Evolutionary conservation across 1,140 invertebrate genomes (phyloP), one percentile per base, ranked within the genome.

Genomic region (Venustaconcha ellipsiformis): DNA sequence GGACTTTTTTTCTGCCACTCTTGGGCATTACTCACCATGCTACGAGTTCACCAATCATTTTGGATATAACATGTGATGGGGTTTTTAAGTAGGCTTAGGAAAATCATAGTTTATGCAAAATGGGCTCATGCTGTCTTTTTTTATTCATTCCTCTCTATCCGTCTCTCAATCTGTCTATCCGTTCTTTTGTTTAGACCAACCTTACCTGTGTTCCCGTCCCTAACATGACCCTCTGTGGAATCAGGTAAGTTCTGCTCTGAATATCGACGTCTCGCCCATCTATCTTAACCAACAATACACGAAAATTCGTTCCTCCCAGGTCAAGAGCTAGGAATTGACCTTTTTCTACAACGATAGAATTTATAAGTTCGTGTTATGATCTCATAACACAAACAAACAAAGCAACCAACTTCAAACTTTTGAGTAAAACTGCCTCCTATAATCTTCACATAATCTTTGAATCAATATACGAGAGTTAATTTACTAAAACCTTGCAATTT

Each of bases 291-390:
- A 99, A 92, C 30, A 99, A 90, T 14, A 99, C 98, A 76, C 99
- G 93, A 91, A 99, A 99, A 90, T 99, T 99, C 26, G 98, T 99
- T 11, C 98, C 98, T 48, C 98, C 98, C 80, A 99, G 92, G 92
- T 99, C 98, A 77, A 99, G 91, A 0, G 99, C 98, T 84, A 99
- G 90, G 89, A 98, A 99, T 91, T 98, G 96, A 59, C 99, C 99
- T 71, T 93, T 93, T 92, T 99, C 98, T 96, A 90, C 65, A 92
- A 92, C 65, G 64, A 55, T 71, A 63, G 67, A 72, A 26, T 37
- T 48, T 26, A 60, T n/a, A 37, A 72, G 89, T 91, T 96, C 95
- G 95, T 92, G 94, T 94, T 79, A 97, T 97, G 90, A 97, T 96
- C 0, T 98, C 78, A 99, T 92, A 88, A 98, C 94, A 88, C 97